These are phyloP conservation scores for Aphodius granarius DNA, from an alignment of 2,888 invertebrate species.

Conservation along the genomic window DNA sequence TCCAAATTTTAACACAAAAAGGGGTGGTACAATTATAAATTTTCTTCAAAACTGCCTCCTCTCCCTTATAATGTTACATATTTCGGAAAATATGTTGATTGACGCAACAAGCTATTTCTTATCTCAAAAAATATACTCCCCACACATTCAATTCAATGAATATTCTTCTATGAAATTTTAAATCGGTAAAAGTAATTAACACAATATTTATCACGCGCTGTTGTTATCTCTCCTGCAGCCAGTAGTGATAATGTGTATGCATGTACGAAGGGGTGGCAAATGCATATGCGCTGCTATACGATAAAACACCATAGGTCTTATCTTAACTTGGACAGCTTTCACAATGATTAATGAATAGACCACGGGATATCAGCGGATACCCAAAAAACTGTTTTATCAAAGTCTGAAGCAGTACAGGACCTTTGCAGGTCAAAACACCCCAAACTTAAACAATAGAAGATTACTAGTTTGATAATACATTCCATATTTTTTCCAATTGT, in stretches of 20 bases:
- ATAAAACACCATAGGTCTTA: background rate
- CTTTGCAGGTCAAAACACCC: too few species aligned
- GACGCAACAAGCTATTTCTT: too few species aligned
- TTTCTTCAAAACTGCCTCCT: too few species aligned
- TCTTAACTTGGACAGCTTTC: constrained; percentile 11
- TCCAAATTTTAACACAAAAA: too few species aligned
- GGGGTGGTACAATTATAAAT: too few species aligned
- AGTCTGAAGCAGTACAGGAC: background rate
- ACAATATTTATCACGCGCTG: background rate
- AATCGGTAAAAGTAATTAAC: background rate
- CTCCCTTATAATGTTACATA: too few species aligned
- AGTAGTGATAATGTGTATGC: background rate
- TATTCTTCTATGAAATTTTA: too few species aligned
- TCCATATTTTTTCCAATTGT: background rate
- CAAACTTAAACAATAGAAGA: background rate
- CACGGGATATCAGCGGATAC: background rate
- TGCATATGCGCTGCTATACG: background rate
- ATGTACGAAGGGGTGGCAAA: background rate
- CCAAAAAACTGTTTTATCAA: background rate
- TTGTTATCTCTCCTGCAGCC: background rate
- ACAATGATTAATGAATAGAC: constrained; percentile 16
- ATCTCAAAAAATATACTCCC: too few species aligned
- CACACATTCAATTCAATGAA: too few species aligned
- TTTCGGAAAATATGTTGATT: too few species aligned
- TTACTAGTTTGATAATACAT: background rate